A percentile compares a stretch with the other conserved stretches of the same genome.
phyloP scores from a whole-genome alignment of 2,797 vertebrate genomes.

The Gephyroberyx darwinii region DNA sequence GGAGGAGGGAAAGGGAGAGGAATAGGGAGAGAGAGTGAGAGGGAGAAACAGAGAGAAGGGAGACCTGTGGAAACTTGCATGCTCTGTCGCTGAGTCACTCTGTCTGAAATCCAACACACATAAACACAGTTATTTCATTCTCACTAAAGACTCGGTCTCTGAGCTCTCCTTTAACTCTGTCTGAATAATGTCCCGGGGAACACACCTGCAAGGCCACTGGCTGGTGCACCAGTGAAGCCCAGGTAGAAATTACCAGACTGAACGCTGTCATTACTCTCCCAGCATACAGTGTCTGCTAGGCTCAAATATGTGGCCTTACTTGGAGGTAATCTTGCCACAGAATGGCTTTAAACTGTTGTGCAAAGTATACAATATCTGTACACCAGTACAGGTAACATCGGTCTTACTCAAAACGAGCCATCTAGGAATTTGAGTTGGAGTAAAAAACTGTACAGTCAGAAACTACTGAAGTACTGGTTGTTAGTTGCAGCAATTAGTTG shows the following conservation, averaged over 20 bases:
- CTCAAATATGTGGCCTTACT: not conserved
- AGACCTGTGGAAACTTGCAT: slow-evolving; percentile 81
- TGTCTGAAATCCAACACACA: slow-evolving; percentile 67
- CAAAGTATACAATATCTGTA: not conserved
- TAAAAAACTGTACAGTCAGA: not conserved
- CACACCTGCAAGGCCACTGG: slow-evolving; percentile 41
- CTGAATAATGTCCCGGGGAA: slow-evolving; percentile 13
- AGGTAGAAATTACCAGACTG: slow-evolving; percentile 19
- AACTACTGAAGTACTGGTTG: not conserved
- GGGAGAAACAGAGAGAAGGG: slow-evolving; percentile 31
- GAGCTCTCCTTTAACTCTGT: slow-evolving; percentile 30
- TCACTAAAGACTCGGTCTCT: slow-evolving; percentile 27
- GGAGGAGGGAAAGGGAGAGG: slow-evolving; percentile 24
- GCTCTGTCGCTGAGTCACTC: slow-evolving; percentile 77
- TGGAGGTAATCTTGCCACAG: not conserved
- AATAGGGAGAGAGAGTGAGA: slow-evolving; percentile 7
- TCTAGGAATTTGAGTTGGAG: not conserved
- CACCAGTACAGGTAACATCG: slow-evolving; percentile 4
- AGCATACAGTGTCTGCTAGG: slow-evolving; percentile 2
- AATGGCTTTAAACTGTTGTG: slow-evolving; percentile 15
- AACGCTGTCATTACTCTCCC: slow-evolving; percentile 28
- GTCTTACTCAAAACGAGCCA: not conserved
- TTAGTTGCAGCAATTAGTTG: too few relatives aligned
- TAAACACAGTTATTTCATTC: slow-evolving; percentile 69
- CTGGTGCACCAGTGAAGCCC: slow-evolving; percentile 37